A percentile compares a stretch with the other conserved stretches of the same genome.
Conservation (phyloP, 1,140 invertebrate genomes). For the Rhagoletis zephyria region DNA sequence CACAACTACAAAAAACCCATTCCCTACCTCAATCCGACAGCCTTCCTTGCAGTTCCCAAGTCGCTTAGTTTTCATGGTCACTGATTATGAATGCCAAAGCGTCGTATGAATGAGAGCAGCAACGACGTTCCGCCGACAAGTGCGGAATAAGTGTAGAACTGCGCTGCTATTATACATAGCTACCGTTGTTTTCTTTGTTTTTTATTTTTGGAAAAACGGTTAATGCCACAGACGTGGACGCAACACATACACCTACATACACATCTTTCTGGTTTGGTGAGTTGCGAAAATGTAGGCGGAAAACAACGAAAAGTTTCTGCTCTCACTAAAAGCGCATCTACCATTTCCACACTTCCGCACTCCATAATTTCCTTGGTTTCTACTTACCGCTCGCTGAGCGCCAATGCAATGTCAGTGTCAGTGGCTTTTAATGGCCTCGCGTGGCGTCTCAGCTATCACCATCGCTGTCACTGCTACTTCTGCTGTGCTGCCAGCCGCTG, state of each 20-base stretch:
- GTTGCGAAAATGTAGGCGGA: too few species aligned
- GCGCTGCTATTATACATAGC: background rate
- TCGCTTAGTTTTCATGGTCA: conserved; percentile 21
- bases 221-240: too few species aligned
- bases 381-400: background rate
- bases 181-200: background rate
- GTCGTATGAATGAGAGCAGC: conserved; percentile 3
- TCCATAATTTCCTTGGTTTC: background rate
- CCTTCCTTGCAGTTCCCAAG: background rate
- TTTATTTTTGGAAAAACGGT: too few species aligned
- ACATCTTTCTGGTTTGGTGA: too few species aligned
- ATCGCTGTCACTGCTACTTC: background rate
- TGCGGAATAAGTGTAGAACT: background rate
- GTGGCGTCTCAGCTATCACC: background rate
- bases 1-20: background rate
- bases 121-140: background rate
- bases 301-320: background rate
- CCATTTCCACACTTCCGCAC: conserved; percentile 38
- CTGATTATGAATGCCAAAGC: conserved; percentile 1
- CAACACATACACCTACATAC: too few species aligned
- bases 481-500: background rate
- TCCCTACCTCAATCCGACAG: background rate
- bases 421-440: conserved; percentile 16
- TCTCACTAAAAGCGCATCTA: background rate
- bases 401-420: conserved; percentile 41